Evolutionary conservation across 1,140 invertebrate genomes (phyloP).

Genomic region (Gonatopus flavifemur): DNA sequence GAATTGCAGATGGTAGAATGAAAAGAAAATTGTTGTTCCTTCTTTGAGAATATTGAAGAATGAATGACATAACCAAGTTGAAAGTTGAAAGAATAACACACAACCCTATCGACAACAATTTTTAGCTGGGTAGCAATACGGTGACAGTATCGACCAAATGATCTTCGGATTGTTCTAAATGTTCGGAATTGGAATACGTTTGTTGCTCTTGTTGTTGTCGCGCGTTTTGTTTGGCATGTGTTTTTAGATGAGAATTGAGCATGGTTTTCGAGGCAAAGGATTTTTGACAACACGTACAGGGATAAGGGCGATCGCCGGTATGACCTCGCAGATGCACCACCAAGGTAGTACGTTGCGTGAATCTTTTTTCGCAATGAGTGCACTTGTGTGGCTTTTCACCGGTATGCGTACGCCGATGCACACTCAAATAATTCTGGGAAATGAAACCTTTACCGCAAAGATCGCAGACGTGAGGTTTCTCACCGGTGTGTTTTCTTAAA

Average conservation of each 20-base stretch:
- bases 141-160: constrained; percentile 24
- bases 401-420: constrained; percentile 73
- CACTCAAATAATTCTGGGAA: constrained; percentile 70
- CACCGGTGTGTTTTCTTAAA: constrained; percentile 71
- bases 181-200: not conserved
- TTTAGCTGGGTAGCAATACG: constrained; percentile 26
- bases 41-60: no score
- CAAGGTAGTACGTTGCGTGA: constrained; percentile 67
- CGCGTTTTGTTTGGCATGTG: constrained; percentile 53
- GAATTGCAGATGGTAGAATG: no score
- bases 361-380: constrained; percentile 71
- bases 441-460: constrained; percentile 70
- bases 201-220: constrained; percentile 34
- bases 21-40: no score
- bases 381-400: constrained; percentile 68
- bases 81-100: no score
- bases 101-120: no score
- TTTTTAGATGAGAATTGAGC: constrained; percentile 55
- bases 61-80: no score
- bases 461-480: constrained; percentile 59
- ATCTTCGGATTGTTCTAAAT: constrained; percentile 10
- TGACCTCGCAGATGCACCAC: constrained; percentile 61
- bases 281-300: constrained; percentile 62
- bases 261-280: constrained; percentile 56
- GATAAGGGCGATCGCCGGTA: constrained; percentile 65